A percentile compares a stretch with the other conserved stretches of the same genome.
Evolutionary conservation across 2,113 vertebrate species (phyloP).

Genomic region (Octodon degus): DNA sequence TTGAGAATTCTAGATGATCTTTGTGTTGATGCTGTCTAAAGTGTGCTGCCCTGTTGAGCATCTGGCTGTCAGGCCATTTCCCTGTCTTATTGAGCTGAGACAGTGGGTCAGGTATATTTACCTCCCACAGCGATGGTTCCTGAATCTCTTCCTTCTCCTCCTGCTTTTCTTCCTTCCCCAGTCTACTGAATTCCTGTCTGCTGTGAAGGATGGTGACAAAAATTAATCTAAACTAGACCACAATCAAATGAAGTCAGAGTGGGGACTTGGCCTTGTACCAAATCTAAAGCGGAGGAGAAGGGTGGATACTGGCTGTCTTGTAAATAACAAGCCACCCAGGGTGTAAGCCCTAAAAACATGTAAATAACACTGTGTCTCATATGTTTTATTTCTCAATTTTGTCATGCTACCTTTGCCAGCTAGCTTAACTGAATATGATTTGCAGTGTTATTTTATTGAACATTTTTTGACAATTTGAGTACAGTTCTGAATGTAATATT

Average conservation of each 20-base stretch:
- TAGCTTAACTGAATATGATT: slow-evolving; percentile 67
- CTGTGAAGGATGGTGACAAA: slow-evolving; percentile 77
- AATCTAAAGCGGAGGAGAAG: slow-evolving; percentile 59
- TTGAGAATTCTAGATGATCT: slow-evolving; percentile 9
- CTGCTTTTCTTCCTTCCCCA: neutral
- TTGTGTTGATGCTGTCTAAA: slow-evolving; percentile 13
- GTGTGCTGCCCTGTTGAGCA: neutral
- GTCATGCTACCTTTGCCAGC: slow-evolving; percentile 65
- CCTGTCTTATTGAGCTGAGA: neutral
- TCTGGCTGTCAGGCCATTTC: neutral
- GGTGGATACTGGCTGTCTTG: slow-evolving; percentile 54
- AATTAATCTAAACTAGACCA: slow-evolving; percentile 69
- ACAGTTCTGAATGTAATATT: slow-evolving; percentile 70
- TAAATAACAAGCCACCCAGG: slow-evolving; percentile 66
- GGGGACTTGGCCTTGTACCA: slow-evolving; percentile 52
- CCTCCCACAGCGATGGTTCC: neutral
- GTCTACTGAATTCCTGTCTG: slow-evolving; percentile 58
- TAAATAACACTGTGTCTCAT: slow-evolving; percentile 10
- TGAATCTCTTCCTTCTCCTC: slow-evolving; percentile 5
- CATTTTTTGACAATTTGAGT: slow-evolving; percentile 76
- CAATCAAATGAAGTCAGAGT: slow-evolving; percentile 62
- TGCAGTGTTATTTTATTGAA: slow-evolving; percentile 77
- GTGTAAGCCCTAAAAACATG: slow-evolving; percentile 58
- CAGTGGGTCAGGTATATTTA: neutral
- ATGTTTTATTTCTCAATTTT: slow-evolving; percentile 29